Evolutionary conservation across 2,797 vertebrate genomes (phyloP).

Genomic region (Rhadinocentrus ornatus): DNA sequence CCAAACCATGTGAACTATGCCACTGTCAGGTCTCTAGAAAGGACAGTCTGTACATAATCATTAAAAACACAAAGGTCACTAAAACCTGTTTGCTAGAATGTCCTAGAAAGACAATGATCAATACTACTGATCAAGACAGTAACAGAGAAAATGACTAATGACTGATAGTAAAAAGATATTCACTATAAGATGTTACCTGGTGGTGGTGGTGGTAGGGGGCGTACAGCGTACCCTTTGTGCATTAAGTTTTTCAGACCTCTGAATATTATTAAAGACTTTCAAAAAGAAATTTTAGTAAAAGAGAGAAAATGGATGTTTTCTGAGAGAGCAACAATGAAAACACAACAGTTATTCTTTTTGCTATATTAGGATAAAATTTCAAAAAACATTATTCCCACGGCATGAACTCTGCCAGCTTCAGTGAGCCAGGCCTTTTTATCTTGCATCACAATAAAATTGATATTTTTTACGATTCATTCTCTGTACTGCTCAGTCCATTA

Average conservation of each 20-base stretch:
- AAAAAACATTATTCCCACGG: neutral
- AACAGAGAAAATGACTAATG: neutral
- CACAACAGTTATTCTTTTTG: neutral
- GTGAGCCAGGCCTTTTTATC: neutral
- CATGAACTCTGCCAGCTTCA: neutral
- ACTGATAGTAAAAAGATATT: neutral
- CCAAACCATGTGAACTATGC: conserved; percentile 49
- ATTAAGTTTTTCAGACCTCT: too few species aligned
- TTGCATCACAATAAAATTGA: neutral
- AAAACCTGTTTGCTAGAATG: conserved; percentile 4
- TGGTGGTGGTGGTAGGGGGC: too few species aligned
- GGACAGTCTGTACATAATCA: conserved; percentile 11
- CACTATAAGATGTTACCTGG: neutral
- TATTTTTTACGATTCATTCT: too few species aligned
- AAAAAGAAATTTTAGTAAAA: neutral
- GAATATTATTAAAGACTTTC: neutral
- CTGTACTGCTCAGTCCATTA: too few species aligned
- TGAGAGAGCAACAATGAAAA: too few species aligned
- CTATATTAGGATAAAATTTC: too few species aligned
- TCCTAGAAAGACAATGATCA: conserved; percentile 1
- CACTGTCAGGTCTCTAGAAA: conserved; percentile 26
- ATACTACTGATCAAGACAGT: too few species aligned
- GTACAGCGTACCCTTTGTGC: too few species aligned
- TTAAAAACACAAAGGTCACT: conserved; percentile 13
- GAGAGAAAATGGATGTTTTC: neutral